phyloP scores from a whole-genome alignment of 2,888 invertebrate species.

The Bruchidius siliquastri region DNA sequence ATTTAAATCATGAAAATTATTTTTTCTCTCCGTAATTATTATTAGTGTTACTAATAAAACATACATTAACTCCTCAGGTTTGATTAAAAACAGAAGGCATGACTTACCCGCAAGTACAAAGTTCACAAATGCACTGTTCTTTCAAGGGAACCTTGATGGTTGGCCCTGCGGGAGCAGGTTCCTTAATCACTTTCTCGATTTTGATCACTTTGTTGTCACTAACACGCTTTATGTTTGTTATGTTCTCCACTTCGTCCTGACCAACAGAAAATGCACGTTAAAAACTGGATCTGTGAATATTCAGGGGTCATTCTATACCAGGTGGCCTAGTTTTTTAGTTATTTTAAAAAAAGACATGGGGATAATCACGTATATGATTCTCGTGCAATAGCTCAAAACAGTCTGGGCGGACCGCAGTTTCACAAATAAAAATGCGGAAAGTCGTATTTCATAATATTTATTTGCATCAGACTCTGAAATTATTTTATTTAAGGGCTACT shows the following conservation, averaged over 20 bases:
- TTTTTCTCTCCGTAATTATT: too few species aligned
- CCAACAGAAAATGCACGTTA: conserved; percentile 15
- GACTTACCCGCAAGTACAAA: conserved; percentile 87
- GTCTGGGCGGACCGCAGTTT: too few species aligned
- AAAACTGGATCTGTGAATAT: neutral
- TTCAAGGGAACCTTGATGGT: conserved; percentile 51
- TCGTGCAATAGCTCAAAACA: too few species aligned
- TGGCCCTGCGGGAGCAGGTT: conserved; percentile 40
- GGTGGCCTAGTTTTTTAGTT: neutral
- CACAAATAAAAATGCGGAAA: too few species aligned
- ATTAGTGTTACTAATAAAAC: too few species aligned
- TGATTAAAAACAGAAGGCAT: too few species aligned
- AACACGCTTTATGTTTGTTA: conserved; percentile 44
- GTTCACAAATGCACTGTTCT: conserved; percentile 85
- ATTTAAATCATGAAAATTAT: too few species aligned
- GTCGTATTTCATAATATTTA: too few species aligned
- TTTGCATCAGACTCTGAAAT: too few species aligned
- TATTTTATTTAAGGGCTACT: too few species aligned
- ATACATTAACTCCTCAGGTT: too few species aligned
- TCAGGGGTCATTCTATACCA: neutral
- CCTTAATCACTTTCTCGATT: conserved; percentile 45
- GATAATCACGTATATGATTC: too few species aligned
- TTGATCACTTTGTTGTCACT: conserved; percentile 53
- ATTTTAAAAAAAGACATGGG: neutral
- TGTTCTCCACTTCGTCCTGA: conserved; percentile 45